phyloP scores from a whole-genome alignment of 2,888 invertebrate genomes.

The Scaptomyza flava region DNA sequence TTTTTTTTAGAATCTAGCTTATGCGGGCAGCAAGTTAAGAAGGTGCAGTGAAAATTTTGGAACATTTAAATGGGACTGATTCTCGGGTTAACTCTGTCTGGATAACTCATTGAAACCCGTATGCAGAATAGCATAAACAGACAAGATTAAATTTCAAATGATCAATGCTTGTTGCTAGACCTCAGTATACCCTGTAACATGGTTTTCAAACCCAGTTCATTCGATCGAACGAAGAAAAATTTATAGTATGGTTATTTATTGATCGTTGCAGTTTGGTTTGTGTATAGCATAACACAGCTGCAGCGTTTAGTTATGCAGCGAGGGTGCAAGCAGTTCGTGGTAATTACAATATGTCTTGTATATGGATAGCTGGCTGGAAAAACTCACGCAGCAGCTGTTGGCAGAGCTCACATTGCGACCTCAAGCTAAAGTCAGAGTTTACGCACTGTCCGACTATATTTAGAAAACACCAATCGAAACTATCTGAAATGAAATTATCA shows the following conservation, averaged over 20 bases:
- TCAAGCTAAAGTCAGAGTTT: slow-evolving; percentile 37
- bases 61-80: slow-evolving; percentile 1
- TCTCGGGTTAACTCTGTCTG: slow-evolving; percentile 3
- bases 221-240: too few relatives aligned
- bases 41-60: background rate
- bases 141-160: slow-evolving; percentile 15
- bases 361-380: background rate
- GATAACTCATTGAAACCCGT: slow-evolving; percentile 39
- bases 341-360: background rate
- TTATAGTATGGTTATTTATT: too few relatives aligned
- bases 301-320: background rate
- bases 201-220: background rate
- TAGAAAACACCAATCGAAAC: slow-evolving; percentile 24
- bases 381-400: slow-evolving; percentile 40
- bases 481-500: slow-evolving; percentile 53
- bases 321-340: background rate
- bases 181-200: slow-evolving; percentile 8
- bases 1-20: too few relatives aligned
- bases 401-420: slow-evolving; percentile 18
- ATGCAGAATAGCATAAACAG: slow-evolving; percentile 13
- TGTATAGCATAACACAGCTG: background rate
- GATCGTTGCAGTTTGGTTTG: background rate
- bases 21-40: slow-evolving; percentile 13
- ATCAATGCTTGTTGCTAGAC: slow-evolving; percentile 14
- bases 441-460: slow-evolving; percentile 29